phyloP scores from a whole-genome alignment of 2,113 vertebrate genomes.

The Neotoma lepida region DNA sequence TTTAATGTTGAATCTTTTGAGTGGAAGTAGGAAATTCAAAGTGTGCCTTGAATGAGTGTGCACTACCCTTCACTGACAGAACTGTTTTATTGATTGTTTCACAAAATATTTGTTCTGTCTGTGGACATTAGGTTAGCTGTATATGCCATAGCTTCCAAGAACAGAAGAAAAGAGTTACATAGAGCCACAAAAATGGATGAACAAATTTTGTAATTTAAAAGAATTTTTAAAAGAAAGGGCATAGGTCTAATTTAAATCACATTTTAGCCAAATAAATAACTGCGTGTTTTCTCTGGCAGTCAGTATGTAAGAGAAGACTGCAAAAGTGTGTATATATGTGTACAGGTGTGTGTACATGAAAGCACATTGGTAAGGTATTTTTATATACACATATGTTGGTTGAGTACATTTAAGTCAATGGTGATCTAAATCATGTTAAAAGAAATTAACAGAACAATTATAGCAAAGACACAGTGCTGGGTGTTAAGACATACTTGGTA shows the following conservation, averaged over 20 bases:
- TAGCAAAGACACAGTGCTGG: not conserved
- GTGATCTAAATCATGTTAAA: not conserved
- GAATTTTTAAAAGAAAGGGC: not conserved
- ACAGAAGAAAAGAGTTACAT: not conserved
- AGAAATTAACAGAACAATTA: not conserved
- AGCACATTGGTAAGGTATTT: accelerated
- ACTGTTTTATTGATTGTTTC: not conserved
- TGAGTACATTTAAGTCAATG: not conserved
- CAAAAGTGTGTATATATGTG: accelerated
- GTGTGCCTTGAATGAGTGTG: not conserved
- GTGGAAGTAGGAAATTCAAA: not conserved
- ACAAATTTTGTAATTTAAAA: not conserved
- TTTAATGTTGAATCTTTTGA: not conserved
- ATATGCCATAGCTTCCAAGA: not conserved
- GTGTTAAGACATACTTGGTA: not conserved
- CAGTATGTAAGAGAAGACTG: not conserved
- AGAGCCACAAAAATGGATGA: not conserved
- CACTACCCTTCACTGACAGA: not conserved
- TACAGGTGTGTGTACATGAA: accelerated
- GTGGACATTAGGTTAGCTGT: not conserved
- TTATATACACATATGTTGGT: not conserved
- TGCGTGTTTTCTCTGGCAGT: not conserved
- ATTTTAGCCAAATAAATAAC: not conserved
- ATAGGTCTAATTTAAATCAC: not conserved
- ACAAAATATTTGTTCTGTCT: not conserved